Base-by-base conservation (phyloP, 2,113 vertebrate species). In the Mustelus asterias region DNA sequence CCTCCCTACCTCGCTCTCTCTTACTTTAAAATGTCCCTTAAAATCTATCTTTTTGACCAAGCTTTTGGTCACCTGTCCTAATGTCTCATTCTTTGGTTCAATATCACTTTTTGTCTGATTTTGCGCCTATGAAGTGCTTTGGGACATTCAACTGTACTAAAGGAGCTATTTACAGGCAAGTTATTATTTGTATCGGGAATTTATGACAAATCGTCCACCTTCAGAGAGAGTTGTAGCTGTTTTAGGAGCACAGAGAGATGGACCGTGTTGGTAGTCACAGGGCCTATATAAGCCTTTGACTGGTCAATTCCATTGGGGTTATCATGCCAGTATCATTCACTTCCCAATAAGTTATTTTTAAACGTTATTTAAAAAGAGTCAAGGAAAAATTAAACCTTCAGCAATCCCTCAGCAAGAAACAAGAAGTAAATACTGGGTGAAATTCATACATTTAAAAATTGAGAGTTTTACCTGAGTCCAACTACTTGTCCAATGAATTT, bases 401-500 rank as follows among this genome's bases (percentile, higher is more conserved):
- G 29, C 26, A 16, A 33, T n/a, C 88, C 83, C 9, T 48, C 48
- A 24, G 11, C 44, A 33, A 16, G 9, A 72, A 20, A 11, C 41
- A 29, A 1, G 44, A 95, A 22, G 8, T 18, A 13, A 72, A 8
- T 20, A 83, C 80, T 16, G n/a, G 78, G n/a, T 14, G 67, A 41
- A 11, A 94, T 48, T 70, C 54, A 69, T 44, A 3, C 9, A 20
- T 44, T 24, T 4, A 41, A 95, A 48, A 33, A 29, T 37, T 93
- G 60, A 93, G 33, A 37, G 33, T 20, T 97, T 96, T 96, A 98
- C 98, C 98, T 98, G 97, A 98, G 97, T 95, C 98, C 98, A 96
- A 98, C 96, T 96, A 97, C 96, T 97, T 98, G 98, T 95, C 98
- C 98, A 48, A 22, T 86, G 37, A 98, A 98, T 96, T 98, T 98